Evolutionary conservation across 2,888 invertebrate genomes (phyloP).

Genomic region (Suillia variegata): DNA sequence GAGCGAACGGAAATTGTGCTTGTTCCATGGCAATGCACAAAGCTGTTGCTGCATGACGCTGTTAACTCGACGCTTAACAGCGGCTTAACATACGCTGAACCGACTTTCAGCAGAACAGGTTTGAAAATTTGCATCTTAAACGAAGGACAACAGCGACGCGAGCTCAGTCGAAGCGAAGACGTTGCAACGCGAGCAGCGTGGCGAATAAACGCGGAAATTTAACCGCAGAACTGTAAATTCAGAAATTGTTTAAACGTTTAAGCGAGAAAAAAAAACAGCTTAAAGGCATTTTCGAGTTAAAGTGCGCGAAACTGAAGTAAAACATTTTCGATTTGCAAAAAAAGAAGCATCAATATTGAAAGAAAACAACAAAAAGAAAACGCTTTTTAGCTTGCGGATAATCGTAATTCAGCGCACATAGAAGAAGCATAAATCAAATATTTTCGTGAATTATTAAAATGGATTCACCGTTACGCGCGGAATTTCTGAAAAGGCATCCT

Average conservation of each 20-base stretch:
- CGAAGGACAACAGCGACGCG: conserved; percentile 6
- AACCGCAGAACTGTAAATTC: too few species aligned
- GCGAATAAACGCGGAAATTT: background rate
- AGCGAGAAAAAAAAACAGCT: too few species aligned
- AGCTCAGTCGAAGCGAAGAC: conserved; percentile 20
- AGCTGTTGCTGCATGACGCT: too few species aligned
- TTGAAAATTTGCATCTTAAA: conserved; percentile 16
- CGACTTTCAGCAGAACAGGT: background rate
- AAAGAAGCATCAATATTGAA: too few species aligned
- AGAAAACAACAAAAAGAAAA: background rate
- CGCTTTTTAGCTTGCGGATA: background rate
- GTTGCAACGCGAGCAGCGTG: conserved; percentile 14
- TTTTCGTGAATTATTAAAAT: conserved; percentile 12
- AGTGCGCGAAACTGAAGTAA: too few species aligned
- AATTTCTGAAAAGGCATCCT: background rate
- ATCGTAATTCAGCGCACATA: background rate
- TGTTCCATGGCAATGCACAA: too few species aligned
- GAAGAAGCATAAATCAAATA: background rate
- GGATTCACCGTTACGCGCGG: background rate
- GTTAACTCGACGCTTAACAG: too few species aligned
- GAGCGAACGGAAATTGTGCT: too few species aligned
- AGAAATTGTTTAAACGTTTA: too few species aligned
- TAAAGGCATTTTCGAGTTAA: too few species aligned
- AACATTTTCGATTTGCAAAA: too few species aligned
- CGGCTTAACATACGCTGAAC: background rate